phyloP scores from a whole-genome alignment of 2,113 vertebrate genomes.

The Sphyrna mokarran region DNA sequence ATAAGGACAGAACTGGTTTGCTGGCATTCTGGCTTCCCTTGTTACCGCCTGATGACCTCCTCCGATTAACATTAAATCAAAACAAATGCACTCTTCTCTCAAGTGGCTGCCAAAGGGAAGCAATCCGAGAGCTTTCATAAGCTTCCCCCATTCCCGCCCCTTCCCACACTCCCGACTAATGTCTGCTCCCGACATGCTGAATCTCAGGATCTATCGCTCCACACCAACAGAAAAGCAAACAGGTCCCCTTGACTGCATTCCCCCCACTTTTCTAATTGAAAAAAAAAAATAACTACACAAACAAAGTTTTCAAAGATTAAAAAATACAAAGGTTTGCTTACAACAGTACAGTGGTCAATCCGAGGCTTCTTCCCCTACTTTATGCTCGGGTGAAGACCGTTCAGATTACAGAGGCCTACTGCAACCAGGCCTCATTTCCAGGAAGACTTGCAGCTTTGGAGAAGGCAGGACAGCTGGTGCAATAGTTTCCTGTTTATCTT shows the following conservation, averaged over 20 bases:
- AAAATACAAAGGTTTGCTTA: not conserved
- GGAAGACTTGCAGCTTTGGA: not conserved
- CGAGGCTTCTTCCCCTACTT: not conserved
- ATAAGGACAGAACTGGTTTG: not conserved
- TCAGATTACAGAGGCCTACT: not conserved
- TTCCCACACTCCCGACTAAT: not conserved
- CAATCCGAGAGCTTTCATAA: not conserved
- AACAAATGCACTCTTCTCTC: not conserved
- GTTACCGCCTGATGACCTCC: not conserved
- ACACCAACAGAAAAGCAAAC: not conserved
- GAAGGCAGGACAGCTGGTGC: not conserved
- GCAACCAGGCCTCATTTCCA: not conserved
- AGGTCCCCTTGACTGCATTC: not conserved
- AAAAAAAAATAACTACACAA: not conserved
- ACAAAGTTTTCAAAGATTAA: not conserved
- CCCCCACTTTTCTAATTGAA: not conserved
- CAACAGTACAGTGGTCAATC: not conserved
- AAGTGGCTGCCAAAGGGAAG: not conserved
- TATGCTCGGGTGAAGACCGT: not conserved
- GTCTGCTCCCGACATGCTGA: not conserved
- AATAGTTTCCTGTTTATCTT: conserved; percentile 17
- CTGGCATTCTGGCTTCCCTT: not conserved
- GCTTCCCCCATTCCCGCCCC: not conserved
- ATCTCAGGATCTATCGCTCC: not conserved
- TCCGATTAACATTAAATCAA: not conserved